phyloP scores from a whole-genome alignment of 1,140 invertebrate species.

The Papilio polytes region DNA sequence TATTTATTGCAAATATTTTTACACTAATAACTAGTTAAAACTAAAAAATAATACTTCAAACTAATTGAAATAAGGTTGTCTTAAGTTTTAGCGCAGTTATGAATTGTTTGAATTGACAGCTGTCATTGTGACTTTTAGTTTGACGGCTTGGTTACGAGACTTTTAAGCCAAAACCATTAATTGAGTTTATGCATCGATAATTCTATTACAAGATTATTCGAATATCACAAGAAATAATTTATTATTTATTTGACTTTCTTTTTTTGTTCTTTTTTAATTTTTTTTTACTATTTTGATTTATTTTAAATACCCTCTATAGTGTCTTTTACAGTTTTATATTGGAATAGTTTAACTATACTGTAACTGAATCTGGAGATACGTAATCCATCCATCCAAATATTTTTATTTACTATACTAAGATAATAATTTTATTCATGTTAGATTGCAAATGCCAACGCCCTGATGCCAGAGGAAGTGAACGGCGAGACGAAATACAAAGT shows the following conservation, averaged over 20 bases:
- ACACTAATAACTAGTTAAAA: background rate
- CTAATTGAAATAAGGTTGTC: background rate
- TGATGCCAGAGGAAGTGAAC: conserved; percentile 69
- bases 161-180: too few relatives aligned
- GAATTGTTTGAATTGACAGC: background rate
- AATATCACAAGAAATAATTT: background rate
- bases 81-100: background rate
- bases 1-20: conserved; percentile 13
- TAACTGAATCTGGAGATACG: too few relatives aligned
- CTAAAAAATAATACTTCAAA: background rate
- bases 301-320: too few relatives aligned
- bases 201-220: background rate
- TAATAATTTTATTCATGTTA: conserved; percentile 41
- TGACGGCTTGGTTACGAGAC: too few relatives aligned
- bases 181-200: too few relatives aligned
- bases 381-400: too few relatives aligned
- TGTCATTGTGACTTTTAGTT: background rate
- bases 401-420: too few relatives aligned
- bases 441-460: conserved; percentile 66
- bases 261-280: too few relatives aligned
- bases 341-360: too few relatives aligned
- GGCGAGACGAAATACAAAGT: conserved; percentile 81
- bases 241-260: too few relatives aligned
- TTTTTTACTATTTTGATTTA: too few relatives aligned
- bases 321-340: too few relatives aligned